Evolutionary conservation across 30 jellyfish, hydroid and myxozoan genomes (phyloP), one percentile per base, ranked within the genome.

Genomic region (Aurelia sp.): DNA sequence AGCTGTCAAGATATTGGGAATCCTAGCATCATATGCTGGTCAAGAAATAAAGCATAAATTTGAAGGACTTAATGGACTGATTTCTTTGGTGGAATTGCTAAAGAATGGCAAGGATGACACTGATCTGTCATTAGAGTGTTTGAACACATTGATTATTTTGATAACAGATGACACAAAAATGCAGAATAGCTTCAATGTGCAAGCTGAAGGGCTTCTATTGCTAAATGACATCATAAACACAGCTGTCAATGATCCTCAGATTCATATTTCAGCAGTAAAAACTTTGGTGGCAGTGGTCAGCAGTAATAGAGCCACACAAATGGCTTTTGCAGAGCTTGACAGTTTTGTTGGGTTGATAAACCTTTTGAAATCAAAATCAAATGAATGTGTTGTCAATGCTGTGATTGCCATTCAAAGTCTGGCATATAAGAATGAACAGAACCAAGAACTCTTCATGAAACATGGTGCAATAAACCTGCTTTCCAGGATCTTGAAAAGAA

Each of bases 1-100:
- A 30, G 58, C 82, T 7, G 74, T 82, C 4, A 71, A 57, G 21
- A 22, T 82, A 20, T 30, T 82, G 35, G 92, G 82, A 76, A 70
- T 67, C 64, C 86, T 82, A 22, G 92, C 92, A 33, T 17, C 19
- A 71, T 71, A 71, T 69, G 80, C 74, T 24, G 92, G 92, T n/a
- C n/a, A 70, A 41, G 92, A 70, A 3, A 38, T 82, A 8, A 82
- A 82, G 61, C 86, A 53, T 21, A 22, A n/a, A 57, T 33, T 82
- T 70, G 92, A 69, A 44, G 82, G 63, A n/a, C 71, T 82, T 52
- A 13, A 41, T 71, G 92, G 92, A 10, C n/a, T 82, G 60, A 38
- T 31, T 2, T 82, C 80, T 17, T 55, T 82, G 59, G 79, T 82
- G 51, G 62, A 2, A 41, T 47, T 82, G 63, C 63, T 82, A 33